Evolutionary conservation across 2,797 vertebrate genomes (phyloP).

Genomic region (Chanos chanos): DNA sequence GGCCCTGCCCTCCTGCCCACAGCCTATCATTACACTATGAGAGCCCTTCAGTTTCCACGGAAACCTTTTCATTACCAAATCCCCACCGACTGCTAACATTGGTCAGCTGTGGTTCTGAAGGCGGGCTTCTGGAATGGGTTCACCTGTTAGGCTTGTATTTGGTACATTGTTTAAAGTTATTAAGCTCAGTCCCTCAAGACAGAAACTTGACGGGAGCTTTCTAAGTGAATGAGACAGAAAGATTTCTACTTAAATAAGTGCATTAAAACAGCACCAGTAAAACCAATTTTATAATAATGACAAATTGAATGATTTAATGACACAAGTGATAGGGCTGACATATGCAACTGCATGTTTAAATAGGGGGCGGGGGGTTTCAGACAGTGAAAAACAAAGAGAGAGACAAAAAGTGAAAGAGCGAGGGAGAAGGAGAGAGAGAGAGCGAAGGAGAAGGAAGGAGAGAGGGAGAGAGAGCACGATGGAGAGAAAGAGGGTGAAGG

Average conservation of each 20-base stretch:
- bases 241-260: too few relatives aligned
- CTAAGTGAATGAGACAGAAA: too few relatives aligned
- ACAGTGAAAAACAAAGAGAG: neutral
- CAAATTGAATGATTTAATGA: too few relatives aligned
- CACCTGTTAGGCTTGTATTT: too few relatives aligned
- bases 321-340: too few relatives aligned
- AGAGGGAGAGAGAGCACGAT: neutral
- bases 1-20: slow-evolving; percentile 69
- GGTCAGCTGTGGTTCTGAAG: slow-evolving; percentile 52
- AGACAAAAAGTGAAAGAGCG: neutral
- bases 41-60: slow-evolving; percentile 69
- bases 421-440: neutral
- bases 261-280: too few relatives aligned
- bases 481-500: neutral
- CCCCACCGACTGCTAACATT: slow-evolving; percentile 53
- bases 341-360: too few relatives aligned
- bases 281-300: too few relatives aligned
- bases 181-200: too few relatives aligned
- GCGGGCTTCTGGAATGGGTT: slow-evolving; percentile 36
- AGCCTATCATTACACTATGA: slow-evolving; percentile 74
- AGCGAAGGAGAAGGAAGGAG: neutral
- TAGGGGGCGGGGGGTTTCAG: neutral
- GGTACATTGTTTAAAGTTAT: too few relatives aligned
- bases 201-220: too few relatives aligned
- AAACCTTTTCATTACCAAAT: slow-evolving; percentile 76